Evolutionary conservation across 64 coral and sea anemone genomes (phyloP), one percentile per base, ranked within the genome.

Genomic region (Cladopsammia gracilis): DNA sequence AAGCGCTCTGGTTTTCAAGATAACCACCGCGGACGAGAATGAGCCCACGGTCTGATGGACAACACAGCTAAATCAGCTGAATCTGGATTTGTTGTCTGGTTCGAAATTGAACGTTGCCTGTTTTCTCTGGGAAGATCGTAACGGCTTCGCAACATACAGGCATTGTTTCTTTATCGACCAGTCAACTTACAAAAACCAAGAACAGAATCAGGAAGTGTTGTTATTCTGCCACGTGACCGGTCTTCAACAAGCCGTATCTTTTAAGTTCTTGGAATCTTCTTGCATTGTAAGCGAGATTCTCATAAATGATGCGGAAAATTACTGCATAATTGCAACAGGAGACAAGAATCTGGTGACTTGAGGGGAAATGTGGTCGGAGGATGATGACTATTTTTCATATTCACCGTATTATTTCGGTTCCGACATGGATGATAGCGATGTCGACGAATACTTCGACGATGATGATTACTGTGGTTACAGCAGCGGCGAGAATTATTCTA

Each of bases 311-410:
- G 46, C 46, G 43, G 6, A 78, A 22, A 49, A 42, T 10, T 58
- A 10, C 23, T 61, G 14, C 6, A 24, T 16, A 80, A 60, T 10
- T 54, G 10, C 6, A 25, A 10, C 66, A 70, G 24, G 22, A 70
- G 66, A 6, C 11, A 70, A 42, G 22, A 8, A 10, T 8, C 19
- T 9, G 60, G 20, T 0, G 4, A 14, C 50, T 42, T 66, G 18
- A 83, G 4, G 45, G 18, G 60, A 24, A 75, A 95, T 95, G 93
- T 95, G 71, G 86, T 95, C 87, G 61, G 93, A 95, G 48, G 93
- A 95, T 45, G 93, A 95, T 4, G 93, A 95, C 46, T 91, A 50
- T 51, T 91, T 61, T 56, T 64, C 25, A 20, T 81, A 90, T 46
- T 84, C 68, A 10, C 65, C 78, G 0, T 59, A 91, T 26, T 85